phyloP scores from a whole-genome alignment of 2,113 vertebrate genomes.

The Tichodroma muraria region DNA sequence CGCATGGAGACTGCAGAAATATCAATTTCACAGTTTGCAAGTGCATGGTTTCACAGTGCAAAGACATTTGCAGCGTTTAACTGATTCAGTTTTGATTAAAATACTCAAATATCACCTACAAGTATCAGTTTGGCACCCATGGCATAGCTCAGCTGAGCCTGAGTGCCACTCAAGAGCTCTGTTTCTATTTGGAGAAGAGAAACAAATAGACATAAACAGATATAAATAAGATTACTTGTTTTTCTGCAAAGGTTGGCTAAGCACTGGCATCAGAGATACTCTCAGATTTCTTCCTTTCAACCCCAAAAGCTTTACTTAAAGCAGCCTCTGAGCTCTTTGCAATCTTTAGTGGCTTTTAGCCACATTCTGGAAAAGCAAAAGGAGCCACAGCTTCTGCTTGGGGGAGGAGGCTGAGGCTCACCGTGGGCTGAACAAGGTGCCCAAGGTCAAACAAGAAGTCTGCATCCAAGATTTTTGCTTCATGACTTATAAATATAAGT shows the following conservation, averaged over 20 bases:
- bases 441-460: not conserved
- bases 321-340: not conserved
- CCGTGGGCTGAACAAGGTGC: not conserved
- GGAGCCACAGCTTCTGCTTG: not conserved
- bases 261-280: not conserved
- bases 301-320: not conserved
- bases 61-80: not conserved
- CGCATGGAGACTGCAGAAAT: not conserved
- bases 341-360: not conserved
- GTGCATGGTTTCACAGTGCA: rapidly evolving
- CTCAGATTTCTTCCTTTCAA: not conserved
- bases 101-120: not conserved
- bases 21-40: not conserved
- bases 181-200: not conserved
- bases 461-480: not conserved
- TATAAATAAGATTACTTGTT: not conserved
- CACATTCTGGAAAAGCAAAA: not conserved
- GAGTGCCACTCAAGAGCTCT: not conserved
- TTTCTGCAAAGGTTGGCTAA: not conserved
- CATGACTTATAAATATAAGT: not conserved
- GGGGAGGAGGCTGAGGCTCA: not conserved
- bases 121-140: not conserved
- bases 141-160: not conserved
- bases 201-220: not conserved
- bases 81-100: not conserved